Base-by-base conservation (phyloP, 2,888 invertebrate species). In the Trichogramma evanescens region DNA sequence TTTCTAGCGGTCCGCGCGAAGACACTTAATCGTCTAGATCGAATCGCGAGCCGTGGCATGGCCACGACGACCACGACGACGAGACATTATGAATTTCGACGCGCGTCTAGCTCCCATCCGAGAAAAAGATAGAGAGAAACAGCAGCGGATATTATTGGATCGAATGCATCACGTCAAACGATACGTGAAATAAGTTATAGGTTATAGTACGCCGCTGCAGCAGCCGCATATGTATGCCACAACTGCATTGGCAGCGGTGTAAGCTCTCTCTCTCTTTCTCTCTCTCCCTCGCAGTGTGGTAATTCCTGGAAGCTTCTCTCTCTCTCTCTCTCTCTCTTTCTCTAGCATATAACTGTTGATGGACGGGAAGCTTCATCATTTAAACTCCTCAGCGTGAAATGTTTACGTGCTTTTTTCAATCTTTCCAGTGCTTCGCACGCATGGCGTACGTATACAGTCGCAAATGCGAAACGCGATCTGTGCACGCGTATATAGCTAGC, bases 171-270 rank as follows among this genome's bases (percentile, higher is more conserved):
- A 78, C 72, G 75, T 76, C 76, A 77, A 78, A 78, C 77, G 77
- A 77, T 75, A 74, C 77, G 77, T 78, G 76, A 78, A 78, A 78
- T 77, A 78, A 78, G 77, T 78, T 77, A 77, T 77, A 77, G 77
- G 77, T 74, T 77, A 76, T 45, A 26, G 26, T 26, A 26, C 26
- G 76, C 77, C 76, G 77, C 77, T 77, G 77, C 77, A 78, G 77
- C 77, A 77, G 77, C 77, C 70, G 75, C 71, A 75, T 70, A 72
- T 76, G 75, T 77, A 77, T 77, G 77, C 76, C 77, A 73, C 76
- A 76, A 76, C 74, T 74, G 69, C 69, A 66, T 50, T 62, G 46
- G 56, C 56, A 50, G 43, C 54, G 26, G 26, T 26, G 26, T 26
- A 26, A 26, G 13, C 8, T 7, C 39, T 38, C 8, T 41, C 64